phyloP scores from a whole-genome alignment of 2,797 vertebrate genomes.

The Atherinosoma microstoma region DNA sequence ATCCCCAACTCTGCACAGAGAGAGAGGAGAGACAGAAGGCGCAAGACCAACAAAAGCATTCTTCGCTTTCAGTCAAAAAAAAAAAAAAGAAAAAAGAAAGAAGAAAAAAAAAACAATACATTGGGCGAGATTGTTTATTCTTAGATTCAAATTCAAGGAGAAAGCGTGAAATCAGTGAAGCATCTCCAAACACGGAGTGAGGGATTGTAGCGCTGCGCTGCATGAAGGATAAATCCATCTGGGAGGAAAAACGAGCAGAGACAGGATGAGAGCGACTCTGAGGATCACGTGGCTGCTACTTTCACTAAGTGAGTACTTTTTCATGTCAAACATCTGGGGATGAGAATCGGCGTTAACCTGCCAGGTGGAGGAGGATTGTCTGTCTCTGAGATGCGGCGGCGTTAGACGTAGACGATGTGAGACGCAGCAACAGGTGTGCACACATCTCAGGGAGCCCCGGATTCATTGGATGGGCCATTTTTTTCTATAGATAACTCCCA shows the following conservation, averaged over 20 bases:
- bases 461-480: neutral
- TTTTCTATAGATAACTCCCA: neutral
- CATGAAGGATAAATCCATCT: constrained; percentile 49
- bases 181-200: constrained; percentile 18
- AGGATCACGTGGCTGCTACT: constrained; percentile 69
- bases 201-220: constrained; percentile 28
- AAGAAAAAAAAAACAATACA: constrained; percentile 48
- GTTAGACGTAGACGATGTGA: neutral
- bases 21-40: constrained; percentile 42
- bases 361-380: neutral
- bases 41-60: constrained; percentile 79
- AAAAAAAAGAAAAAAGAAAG: constrained; percentile 47
- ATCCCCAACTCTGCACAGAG: constrained; percentile 61
- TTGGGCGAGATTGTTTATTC: constrained; percentile 51
- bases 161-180: constrained; percentile 58
- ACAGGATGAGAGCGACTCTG: constrained; percentile 56
- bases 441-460: neutral
- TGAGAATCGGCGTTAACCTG: neutral
- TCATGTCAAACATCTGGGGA: neutral
- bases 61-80: constrained; percentile 72
- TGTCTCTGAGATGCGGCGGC: neutral
- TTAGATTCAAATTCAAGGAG: constrained; percentile 66
- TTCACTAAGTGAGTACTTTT: constrained; percentile 68
- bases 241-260: constrained; percentile 31
- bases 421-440: neutral